Percentiles rank a stretch among this genome's conserved stretches.
phyloP scores from a whole-genome alignment of 2,888 invertebrate genomes.

The Pseudococcus longispinus region DNA sequence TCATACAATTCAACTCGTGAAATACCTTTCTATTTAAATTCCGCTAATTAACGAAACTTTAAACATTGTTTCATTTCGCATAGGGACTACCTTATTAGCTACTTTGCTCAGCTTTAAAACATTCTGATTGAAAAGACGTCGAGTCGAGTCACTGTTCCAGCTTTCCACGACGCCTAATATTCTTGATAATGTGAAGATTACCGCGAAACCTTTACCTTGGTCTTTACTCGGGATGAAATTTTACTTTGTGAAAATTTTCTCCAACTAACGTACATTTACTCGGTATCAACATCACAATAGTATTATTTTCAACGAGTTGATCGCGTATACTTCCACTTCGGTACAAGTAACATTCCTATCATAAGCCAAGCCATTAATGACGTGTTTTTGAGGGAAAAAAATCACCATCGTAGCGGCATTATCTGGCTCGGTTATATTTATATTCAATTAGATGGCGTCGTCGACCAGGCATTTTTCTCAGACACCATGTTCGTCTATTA shows the following conservation, averaged over 20 bases:
- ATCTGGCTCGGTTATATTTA: background rate
- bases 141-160: background rate
- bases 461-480: background rate
- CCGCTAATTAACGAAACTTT: constrained; percentile 14
- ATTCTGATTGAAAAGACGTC: constrained; percentile 14
- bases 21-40: constrained; percentile 31
- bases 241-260: background rate
- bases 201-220: background rate
- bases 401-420: background rate
- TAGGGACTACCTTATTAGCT: constrained; percentile 1
- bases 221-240: background rate
- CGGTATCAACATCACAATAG: background rate
- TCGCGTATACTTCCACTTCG: background rate
- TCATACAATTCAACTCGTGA: background rate
- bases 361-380: background rate
- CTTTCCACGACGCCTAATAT: background rate
- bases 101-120: constrained; percentile 9
- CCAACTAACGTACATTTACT: background rate
- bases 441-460: background rate
- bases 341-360: background rate
- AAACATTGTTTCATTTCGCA: constrained; percentile 15
- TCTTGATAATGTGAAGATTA: background rate
- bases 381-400: background rate
- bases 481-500: background rate
- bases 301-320: background rate